Evolutionary conservation across 2,888 invertebrate genomes (phyloP), one percentile per base, ranked within the genome.

Genomic region (Lasioglossum malachurum): DNA sequence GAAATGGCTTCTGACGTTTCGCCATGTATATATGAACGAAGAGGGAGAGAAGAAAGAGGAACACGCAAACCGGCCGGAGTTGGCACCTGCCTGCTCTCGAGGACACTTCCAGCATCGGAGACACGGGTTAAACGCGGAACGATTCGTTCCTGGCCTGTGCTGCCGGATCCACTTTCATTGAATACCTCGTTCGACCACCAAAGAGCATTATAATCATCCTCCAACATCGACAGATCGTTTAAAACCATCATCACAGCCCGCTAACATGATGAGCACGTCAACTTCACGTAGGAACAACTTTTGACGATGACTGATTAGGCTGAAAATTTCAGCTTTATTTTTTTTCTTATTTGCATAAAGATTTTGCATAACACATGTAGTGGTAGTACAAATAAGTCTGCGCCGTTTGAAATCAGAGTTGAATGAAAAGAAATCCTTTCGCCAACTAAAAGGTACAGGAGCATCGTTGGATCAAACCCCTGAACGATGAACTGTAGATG

Each of bases 21-120:
- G 80, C 86, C 82, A 67, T 75, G 75, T 73, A 83, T 69, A 64
- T 31, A 72, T 41, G 80, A 78, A 71, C 31, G 75, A 31, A 12
- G 82, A 79, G 77, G 35, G 46, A 77, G 53, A 73, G 77, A 80
- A 49, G 90, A 80, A 75, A 84, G 83, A 83, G 86, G 90, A 92
- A 91, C 16, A 46, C 44, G 0, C 86, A 91, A 89, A 90, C 84
- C 86, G 86, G 78, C 10, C 78, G 49, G 78, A 88, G 91, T 91
- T 92, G 92, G 93, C 94, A 94, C 92, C 93, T 94, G 93, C 57
- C 78, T 78, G 41, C 53, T 53, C 46, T 1, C 44, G 49, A 69
- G 75, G 71, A 71, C 76, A 44, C 77, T 75, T 81, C 75, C 73
- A 71, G 60, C 31, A 53, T 53, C 53, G 8, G 10, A 53, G n/a